A percentile compares a stretch with the other conserved stretches of the same genome.
These are phyloP conservation scores for Dicerorhinus sumatrensis DNA, from an alignment of 2,113 vertebrate species.

Conservation along the genomic window DNA sequence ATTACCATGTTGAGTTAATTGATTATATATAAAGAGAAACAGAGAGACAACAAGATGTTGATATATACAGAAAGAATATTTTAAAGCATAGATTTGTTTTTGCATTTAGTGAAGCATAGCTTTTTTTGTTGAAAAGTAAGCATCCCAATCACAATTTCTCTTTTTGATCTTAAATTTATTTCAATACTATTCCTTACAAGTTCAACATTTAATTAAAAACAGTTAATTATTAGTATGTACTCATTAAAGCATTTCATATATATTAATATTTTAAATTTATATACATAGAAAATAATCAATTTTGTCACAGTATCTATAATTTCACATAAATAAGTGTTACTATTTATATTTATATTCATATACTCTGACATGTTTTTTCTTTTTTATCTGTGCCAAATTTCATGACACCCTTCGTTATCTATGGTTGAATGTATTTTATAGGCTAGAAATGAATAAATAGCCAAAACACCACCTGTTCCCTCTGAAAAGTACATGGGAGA, in stretches of 20 bases:
- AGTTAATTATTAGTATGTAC: neutral
- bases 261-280: neutral
- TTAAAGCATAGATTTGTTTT: neutral
- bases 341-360: neutral
- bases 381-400: neutral
- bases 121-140: neutral
- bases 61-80: neutral
- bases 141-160: neutral
- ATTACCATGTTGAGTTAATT: neutral
- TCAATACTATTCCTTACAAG: neutral
- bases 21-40: neutral
- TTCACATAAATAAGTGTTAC: neutral
- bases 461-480: neutral
- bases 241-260: neutral
- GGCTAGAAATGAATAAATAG: neutral
- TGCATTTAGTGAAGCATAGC: neutral
- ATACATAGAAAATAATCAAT: neutral
- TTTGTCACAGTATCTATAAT: neutral
- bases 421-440: neutral
- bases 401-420: neutral
- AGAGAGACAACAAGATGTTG: neutral
- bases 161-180: neutral
- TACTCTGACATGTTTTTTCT: neutral
- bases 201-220: neutral
- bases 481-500: neutral